A percentile compares a stretch with the other conserved stretches of the same genome.
These are phyloP conservation scores for Micropoecilia bifurca DNA, from an alignment of 2,797 vertebrate species.

Conservation along the genomic window DNA sequence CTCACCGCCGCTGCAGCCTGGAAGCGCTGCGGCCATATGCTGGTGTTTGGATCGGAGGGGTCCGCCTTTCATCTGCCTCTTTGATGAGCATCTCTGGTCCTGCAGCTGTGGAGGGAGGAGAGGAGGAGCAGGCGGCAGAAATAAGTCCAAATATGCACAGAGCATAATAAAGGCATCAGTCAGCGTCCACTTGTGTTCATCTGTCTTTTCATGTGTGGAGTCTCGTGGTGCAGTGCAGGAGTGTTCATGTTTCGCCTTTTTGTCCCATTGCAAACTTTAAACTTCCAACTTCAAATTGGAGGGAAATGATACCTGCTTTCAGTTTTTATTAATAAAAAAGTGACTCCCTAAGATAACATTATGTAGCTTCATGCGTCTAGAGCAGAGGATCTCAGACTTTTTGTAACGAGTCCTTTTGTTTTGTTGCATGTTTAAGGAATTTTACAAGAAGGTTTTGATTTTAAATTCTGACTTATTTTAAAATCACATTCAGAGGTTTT, in stretches of 20 bases:
- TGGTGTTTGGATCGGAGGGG: conserved; percentile 51
- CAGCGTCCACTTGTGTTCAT: not conserved
- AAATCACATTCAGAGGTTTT: no score
- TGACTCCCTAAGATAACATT: not conserved
- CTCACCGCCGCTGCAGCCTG: conserved; percentile 61
- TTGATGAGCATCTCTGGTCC: conserved; percentile 56
- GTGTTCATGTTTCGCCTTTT: not conserved
- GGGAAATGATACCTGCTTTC: not conserved
- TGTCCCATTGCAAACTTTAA: not conserved
- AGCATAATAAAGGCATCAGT: not conserved
- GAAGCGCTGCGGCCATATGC: conserved; percentile 63
- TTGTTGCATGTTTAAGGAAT: no score
- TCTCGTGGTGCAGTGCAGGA: not conserved
- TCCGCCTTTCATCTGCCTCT: conserved; percentile 73
- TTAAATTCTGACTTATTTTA: no score
- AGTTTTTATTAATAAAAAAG: not conserved
- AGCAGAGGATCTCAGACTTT: not conserved
- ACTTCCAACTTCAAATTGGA: not conserved
- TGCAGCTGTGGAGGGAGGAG: conserved; percentile 35
- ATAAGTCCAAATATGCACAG: not conserved
- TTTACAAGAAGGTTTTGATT: no score
- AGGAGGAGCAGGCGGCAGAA: not conserved
- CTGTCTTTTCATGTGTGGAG: not conserved
- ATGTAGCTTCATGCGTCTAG: not conserved
- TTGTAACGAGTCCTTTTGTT: not conserved